Evolutionary conservation across 1,140 invertebrate species (phyloP).

Genomic region (Sinonovacula constricta): DNA sequence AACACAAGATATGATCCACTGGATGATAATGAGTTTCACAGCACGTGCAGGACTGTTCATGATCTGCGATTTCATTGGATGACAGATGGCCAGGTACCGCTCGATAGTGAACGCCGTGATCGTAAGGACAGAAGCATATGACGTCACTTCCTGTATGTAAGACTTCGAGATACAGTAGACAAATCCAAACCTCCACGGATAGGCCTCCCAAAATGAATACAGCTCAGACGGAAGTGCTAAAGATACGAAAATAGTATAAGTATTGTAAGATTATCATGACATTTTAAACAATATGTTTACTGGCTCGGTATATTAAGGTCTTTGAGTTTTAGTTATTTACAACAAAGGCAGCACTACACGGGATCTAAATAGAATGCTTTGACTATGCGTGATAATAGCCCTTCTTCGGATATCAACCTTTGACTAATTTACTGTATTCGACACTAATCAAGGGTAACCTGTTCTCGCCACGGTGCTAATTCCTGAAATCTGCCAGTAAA

Average conservation of each 20-base stretch:
- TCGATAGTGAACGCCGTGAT: constrained; percentile 96
- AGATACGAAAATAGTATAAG: constrained; percentile 43
- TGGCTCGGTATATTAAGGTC: too few relatives aligned
- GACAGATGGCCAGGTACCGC: constrained; percentile 95
- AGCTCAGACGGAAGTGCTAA: constrained; percentile 90
- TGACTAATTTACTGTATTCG: too few relatives aligned
- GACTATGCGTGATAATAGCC: too few relatives aligned
- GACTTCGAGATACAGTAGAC: constrained; percentile 90
- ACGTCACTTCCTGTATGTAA: constrained; percentile 91
- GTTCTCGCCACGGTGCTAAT: too few relatives aligned
- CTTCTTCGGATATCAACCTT: too few relatives aligned
- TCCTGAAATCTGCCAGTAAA: too few relatives aligned
- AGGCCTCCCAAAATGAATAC: constrained; percentile 90
- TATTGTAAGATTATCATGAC: neutral
- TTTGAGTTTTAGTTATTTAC: too few relatives aligned
- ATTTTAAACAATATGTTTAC: too few relatives aligned
- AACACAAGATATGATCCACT: constrained; percentile 88
- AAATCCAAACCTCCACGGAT: constrained; percentile 92
- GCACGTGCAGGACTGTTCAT: constrained; percentile 90
- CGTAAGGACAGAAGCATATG: constrained; percentile 94
- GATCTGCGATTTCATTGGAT: constrained; percentile 92
- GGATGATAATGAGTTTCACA: constrained; percentile 85
- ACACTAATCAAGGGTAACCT: too few relatives aligned
- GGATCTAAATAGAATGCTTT: too few relatives aligned
- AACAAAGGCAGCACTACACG: too few relatives aligned